Evolutionary conservation across 2,113 vertebrate genomes (phyloP).

Genomic region (Pipra filicauda): DNA sequence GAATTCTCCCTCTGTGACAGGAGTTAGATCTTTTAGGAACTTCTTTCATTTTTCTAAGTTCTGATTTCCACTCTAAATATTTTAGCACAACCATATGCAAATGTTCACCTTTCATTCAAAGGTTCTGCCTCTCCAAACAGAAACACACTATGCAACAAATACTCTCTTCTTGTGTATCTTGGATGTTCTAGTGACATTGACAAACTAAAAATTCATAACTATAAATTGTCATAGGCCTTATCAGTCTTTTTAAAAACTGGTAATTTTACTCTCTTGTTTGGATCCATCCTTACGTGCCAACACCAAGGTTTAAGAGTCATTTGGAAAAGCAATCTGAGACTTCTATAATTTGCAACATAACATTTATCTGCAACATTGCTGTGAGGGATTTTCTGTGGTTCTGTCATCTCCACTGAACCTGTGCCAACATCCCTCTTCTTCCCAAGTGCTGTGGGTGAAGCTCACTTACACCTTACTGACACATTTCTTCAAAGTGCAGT

Average conservation of each 20-base stretch:
- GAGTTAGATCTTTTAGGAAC: neutral
- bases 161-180: neutral
- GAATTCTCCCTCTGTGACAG: neutral
- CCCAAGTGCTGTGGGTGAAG: neutral
- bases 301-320: neutral
- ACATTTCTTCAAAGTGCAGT: neutral
- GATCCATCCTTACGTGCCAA: neutral
- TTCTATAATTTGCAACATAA: neutral
- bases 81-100: neutral
- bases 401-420: neutral
- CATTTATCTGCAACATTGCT: neutral
- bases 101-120: neutral
- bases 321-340: neutral
- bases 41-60: neutral
- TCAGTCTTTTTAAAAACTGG: neutral
- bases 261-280: neutral
- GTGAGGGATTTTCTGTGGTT: neutral
- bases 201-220: neutral
- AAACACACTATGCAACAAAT: neutral
- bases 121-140: neutral
- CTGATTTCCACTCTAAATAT: neutral
- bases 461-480: neutral
- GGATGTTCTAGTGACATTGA: neutral
- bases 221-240: neutral
- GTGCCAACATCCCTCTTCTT: constrained; percentile 1